These are phyloP conservation scores for Anolis sagrei DNA, from an alignment of 2,113 vertebrate species.

Conservation along the genomic window DNA sequence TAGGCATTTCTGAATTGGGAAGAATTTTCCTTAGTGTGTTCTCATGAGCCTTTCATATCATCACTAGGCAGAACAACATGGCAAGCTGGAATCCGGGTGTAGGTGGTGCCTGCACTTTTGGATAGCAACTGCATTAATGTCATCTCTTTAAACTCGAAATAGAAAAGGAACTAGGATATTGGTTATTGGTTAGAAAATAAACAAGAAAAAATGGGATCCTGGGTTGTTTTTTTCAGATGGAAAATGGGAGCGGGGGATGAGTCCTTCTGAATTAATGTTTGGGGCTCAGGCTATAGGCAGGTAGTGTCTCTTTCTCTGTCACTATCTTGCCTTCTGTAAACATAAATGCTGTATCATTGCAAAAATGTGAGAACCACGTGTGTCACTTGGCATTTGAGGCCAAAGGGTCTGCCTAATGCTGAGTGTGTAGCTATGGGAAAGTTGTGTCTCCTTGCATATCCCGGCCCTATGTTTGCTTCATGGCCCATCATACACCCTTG, in stretches of 20 bases:
- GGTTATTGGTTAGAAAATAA: neutral
- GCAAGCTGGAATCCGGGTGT: neutral
- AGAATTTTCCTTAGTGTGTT: neutral
- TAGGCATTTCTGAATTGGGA: neutral
- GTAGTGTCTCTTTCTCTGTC: neutral
- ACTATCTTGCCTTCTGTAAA: neutral
- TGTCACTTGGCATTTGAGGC: no score
- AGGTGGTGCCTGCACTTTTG: neutral
- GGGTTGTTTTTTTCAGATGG: no score
- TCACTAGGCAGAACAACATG: neutral
- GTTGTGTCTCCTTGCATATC: neutral
- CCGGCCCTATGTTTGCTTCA: neutral
- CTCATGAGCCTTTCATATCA: neutral
- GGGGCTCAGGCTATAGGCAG: neutral
- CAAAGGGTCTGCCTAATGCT: neutral
- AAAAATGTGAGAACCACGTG: neutral
- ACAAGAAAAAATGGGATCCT: neutral
- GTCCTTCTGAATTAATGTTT: neutral
- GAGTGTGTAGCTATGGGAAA: neutral
- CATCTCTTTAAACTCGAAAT: neutral
- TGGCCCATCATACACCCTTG: neutral
- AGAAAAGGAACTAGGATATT: no score
- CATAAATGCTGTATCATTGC: neutral
- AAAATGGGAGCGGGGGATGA: no score
- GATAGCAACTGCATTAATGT: neutral